Conservation (phyloP, 2,888 invertebrate genomes). For the Mythimna pallens region DNA sequence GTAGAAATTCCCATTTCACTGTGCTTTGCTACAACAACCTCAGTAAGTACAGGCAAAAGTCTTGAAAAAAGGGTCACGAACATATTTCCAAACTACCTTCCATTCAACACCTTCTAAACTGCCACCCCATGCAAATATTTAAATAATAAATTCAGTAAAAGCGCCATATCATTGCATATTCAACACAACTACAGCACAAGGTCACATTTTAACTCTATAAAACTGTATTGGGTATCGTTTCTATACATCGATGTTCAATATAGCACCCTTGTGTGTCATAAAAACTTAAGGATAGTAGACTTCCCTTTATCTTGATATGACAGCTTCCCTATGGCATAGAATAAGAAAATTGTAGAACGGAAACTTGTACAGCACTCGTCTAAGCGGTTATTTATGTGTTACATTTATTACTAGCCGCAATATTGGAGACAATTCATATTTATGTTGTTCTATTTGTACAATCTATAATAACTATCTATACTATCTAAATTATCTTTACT, state of each 20-base stretch:
- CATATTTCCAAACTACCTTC: slow-evolving; percentile 14
- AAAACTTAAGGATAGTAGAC: slow-evolving; percentile 56
- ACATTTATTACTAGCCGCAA: not conserved
- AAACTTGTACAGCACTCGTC: not conserved
- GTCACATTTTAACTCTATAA: slow-evolving; percentile 62
- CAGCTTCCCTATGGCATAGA: slow-evolving; percentile 44
- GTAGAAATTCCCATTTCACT: not conserved
- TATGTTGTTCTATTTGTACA: no score
- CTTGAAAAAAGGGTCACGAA: not conserved
- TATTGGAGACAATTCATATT: no score
- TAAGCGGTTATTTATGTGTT: not conserved
- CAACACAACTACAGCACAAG: slow-evolving; percentile 51
- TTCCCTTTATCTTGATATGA: slow-evolving; percentile 58
- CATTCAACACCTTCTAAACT: slow-evolving; percentile 29
- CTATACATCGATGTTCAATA: slow-evolving; percentile 48
- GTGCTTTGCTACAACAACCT: not conserved
- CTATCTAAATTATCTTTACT: no score
- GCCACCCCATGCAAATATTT: slow-evolving; percentile 51
- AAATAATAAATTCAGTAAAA: slow-evolving; percentile 56
- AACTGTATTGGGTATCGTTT: slow-evolving; percentile 58
- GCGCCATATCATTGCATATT: slow-evolving; percentile 61
- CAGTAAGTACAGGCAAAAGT: not conserved
- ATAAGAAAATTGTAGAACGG: slow-evolving; percentile 4
- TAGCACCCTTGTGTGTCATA: slow-evolving; percentile 58
- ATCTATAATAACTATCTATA: no score